These are phyloP conservation scores for Oryzias melastigma DNA, from an alignment of 2,113 vertebrate species.

Conservation along the genomic window DNA sequence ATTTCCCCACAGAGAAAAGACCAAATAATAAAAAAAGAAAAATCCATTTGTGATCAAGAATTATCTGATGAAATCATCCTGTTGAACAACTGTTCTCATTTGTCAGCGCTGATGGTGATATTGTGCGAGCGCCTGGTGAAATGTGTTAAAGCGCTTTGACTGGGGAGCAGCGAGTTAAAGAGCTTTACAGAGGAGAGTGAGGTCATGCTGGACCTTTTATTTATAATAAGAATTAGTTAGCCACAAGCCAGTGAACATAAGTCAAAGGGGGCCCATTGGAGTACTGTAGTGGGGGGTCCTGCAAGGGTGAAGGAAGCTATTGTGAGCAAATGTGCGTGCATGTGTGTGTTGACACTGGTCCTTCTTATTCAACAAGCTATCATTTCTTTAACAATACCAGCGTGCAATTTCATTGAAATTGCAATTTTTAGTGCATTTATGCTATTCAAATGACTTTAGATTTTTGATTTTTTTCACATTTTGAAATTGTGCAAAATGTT, in stretches of 20 bases:
- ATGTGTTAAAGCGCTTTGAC: conserved; percentile 36
- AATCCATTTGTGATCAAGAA: conserved; percentile 10
- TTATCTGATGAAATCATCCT: conserved; percentile 1
- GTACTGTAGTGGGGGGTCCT: conserved; percentile 62
- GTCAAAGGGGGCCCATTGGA: conserved; percentile 65
- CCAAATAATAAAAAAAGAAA: not conserved
- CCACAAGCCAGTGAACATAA: conserved; percentile 72
- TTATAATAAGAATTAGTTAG: conserved; percentile 72
- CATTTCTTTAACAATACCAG: conserved; percentile 30
- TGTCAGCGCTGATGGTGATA: conserved; percentile 24
- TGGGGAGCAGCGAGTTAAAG: conserved; percentile 38
- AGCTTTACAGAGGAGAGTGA: conserved; percentile 60
- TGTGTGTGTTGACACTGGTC: conserved; percentile 33
- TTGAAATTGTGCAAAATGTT: not conserved
- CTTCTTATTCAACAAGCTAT: conserved; percentile 45
- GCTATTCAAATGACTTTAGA: too few relatives aligned
- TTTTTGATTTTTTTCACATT: too few relatives aligned
- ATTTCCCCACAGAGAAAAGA: not conserved
- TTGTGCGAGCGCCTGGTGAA: conserved; percentile 30
- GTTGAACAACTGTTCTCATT: conserved; percentile 34
- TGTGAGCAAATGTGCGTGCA: conserved; percentile 36
- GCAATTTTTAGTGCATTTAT: too few relatives aligned
- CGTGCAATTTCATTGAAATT: too few relatives aligned
- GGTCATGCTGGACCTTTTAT: conserved; percentile 66
- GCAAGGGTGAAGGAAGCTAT: conserved; percentile 43